Conservation (phyloP, 2,113 vertebrate species). For the Desmodus rotundus region DNA sequence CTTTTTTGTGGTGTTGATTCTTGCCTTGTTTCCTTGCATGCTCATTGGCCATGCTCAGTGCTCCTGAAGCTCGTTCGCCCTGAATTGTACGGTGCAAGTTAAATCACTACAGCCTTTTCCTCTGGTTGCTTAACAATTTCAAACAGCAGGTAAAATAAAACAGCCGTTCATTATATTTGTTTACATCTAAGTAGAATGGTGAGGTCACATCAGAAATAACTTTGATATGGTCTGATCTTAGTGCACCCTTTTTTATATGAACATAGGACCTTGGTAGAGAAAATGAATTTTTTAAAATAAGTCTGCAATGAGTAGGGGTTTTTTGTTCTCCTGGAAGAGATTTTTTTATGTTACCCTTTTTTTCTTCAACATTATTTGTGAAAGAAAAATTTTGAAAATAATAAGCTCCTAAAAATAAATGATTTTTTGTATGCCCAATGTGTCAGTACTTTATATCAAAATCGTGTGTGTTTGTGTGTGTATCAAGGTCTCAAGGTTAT, state of each 20-base stretch:
- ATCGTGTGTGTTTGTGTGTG: background rate
- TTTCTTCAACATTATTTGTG: background rate
- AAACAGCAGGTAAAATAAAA: background rate
- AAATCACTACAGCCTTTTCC: background rate
- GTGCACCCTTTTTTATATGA: background rate
- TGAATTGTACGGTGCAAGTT: background rate
- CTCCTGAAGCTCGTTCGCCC: background rate
- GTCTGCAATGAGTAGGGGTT: background rate
- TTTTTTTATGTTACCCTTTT: background rate
- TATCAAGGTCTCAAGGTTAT: background rate
- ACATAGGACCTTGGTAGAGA: background rate
- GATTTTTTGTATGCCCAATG: background rate
- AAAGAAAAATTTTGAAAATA: slow-evolving; percentile 17
- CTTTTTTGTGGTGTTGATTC: slow-evolving; percentile 45
- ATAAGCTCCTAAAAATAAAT: background rate
- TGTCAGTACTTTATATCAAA: background rate
- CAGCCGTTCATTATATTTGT: background rate
- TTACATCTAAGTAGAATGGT: background rate
- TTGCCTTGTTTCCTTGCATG: background rate
- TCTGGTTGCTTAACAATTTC: background rate
- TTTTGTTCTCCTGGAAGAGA: background rate
- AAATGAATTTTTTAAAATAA: background rate
- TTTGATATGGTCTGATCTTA: background rate
- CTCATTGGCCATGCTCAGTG: background rate
- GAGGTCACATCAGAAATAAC: background rate